These are phyloP conservation scores for Brachionus plicatilis DNA, from an alignment of 1,140 invertebrate genomes.

Conservation along the genomic window DNA sequence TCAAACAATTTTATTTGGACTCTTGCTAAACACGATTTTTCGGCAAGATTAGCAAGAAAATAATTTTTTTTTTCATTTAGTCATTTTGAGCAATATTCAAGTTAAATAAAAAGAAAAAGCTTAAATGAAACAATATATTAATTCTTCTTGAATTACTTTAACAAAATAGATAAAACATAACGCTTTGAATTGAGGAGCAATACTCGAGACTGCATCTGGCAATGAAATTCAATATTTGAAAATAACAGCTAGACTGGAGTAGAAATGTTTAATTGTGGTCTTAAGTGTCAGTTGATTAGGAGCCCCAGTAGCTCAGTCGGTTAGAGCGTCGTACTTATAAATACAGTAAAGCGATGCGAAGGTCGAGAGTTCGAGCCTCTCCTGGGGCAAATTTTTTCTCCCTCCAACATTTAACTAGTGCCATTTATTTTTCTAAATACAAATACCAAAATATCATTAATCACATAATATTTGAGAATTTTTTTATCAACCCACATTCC, in stretches of 20 bases:
- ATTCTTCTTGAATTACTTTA: not conserved
- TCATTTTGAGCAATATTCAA: not conserved
- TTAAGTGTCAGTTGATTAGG: not conserved
- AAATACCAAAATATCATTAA: not conserved
- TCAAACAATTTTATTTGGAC: not conserved
- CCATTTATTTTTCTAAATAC: not conserved
- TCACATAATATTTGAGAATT: not conserved
- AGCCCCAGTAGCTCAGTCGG: constrained; percentile 37
- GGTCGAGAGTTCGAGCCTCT: constrained; percentile 38
- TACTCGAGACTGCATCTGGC: not conserved
- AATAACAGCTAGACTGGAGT: not conserved
- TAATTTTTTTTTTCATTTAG: not conserved
- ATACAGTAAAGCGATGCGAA: constrained; percentile 37
- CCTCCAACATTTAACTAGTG: not conserved
- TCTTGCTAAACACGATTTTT: not conserved
- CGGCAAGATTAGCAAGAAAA: not conserved
- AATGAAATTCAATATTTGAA: not conserved
- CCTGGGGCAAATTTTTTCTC: constrained; percentile 28
- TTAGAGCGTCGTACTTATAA: constrained; percentile 39
- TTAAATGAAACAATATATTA: not conserved
- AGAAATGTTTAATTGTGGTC: not conserved
- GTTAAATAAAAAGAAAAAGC: not conserved
- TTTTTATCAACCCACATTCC: constrained; percentile 13
- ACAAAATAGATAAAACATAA: not conserved
- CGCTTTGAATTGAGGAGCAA: not conserved